phyloP scores from a whole-genome alignment of 2,797 vertebrate species.

The Taeniopygia guttata region DNA sequence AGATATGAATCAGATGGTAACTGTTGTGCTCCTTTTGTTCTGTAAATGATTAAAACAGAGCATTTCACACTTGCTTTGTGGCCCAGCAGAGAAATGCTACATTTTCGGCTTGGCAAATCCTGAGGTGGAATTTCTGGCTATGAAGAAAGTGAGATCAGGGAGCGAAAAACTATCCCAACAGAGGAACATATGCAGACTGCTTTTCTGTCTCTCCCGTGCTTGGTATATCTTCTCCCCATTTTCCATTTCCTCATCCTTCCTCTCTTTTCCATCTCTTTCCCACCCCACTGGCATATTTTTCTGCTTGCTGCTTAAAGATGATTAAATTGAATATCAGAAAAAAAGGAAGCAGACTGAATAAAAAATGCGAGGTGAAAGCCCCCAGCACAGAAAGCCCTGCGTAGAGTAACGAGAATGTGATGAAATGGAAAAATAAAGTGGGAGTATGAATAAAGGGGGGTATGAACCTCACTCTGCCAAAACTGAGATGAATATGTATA shows the following conservation, averaged over 20 bases:
- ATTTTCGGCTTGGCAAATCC: constrained; percentile 24
- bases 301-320: background rate
- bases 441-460: background rate
- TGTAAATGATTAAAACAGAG: constrained; percentile 50
- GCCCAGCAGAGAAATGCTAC: constrained; percentile 20
- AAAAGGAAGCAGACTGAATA: background rate
- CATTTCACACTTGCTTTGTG: constrained; percentile 49
- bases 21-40: constrained; percentile 43
- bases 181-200: background rate
- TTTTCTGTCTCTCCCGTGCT: background rate
- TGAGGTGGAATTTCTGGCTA: constrained; percentile 24
- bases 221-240: background rate
- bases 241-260: constrained; percentile 22
- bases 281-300: background rate
- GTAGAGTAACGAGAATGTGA: background rate
- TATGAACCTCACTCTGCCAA: background rate
- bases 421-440: background rate
- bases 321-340: background rate
- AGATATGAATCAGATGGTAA: constrained; percentile 29
- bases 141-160: constrained; percentile 57
- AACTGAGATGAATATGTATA: background rate
- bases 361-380: background rate
- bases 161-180: constrained; percentile 3
- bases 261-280: background rate
- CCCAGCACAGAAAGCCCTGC: background rate